phyloP scores from a whole-genome alignment of 2,113 vertebrate species.

The Peromyscus polionotus region DNA sequence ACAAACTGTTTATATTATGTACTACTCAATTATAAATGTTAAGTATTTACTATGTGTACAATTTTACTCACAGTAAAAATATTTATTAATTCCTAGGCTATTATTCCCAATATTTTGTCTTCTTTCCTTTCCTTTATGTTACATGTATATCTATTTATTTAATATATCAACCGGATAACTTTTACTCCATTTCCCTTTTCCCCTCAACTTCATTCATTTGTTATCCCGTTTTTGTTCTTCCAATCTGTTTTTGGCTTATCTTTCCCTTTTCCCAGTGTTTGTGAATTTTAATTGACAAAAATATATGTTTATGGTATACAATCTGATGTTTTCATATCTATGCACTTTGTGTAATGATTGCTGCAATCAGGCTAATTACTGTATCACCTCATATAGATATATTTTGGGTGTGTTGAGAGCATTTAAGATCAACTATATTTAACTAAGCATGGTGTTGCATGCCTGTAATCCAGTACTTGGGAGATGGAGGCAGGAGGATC shows the following conservation, averaged over 20 bases:
- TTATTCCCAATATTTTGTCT: neutral
- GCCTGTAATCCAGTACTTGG: neutral
- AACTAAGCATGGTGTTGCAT: neutral
- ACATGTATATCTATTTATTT: neutral
- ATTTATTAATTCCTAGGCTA: neutral
- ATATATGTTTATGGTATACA: neutral
- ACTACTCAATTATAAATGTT: conserved; percentile 19
- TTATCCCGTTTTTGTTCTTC: neutral
- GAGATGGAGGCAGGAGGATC: neutral
- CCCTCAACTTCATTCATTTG: conserved; percentile 13
- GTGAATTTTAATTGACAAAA: neutral
- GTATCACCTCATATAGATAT: neutral
- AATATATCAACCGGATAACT: neutral
- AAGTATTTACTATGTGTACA: neutral
- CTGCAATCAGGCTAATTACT: neutral
- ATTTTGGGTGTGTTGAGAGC: neutral
- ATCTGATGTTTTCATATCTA: neutral
- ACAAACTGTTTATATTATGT: neutral
- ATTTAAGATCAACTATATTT: neutral
- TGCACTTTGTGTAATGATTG: neutral
- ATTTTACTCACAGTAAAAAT: neutral
- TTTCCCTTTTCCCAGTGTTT: neutral
- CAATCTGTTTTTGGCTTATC: neutral
- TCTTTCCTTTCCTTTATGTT: neutral
- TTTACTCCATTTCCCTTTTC: neutral